Base-by-base conservation (phyloP, 2,797 vertebrate species). In the Helicolenus hilgendorfi region DNA sequence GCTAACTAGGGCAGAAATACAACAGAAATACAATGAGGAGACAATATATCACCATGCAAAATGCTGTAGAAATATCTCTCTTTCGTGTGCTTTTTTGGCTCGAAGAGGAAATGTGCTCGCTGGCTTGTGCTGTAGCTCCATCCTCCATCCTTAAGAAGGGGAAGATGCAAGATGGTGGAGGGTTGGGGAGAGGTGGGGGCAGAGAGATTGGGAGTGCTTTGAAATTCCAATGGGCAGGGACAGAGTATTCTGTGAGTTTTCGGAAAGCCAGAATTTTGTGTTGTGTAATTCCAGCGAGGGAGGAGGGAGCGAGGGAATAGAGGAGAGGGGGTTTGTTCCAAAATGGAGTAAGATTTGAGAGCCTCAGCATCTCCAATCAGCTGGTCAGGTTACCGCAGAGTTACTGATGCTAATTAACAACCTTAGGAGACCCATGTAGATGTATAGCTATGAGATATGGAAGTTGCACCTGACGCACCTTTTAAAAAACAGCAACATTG, bases 171-270 rank as follows among this genome's bases (percentile, higher is more conserved):
- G 84, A 79, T 74, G 80, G 81, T 65, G 65, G 33, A 55, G 73
- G 65, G 3, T 3, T 58, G 55, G 31, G 56, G 49, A 55, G 49
- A 29, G 29, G 31, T 1, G 31, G 65, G 38, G 7, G 56, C 7
- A 22, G 77, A 71, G 74, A 79, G 45, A 76, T 79, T 79, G 80
- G 72, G 72, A 72, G 55, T 31, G 49, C 81, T 87, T 93, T 94
- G 85, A 94, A 92, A 92, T 91, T 91, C 88, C 87, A 80, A 72
- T 74, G 74, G 84, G 84, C 56, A 76, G 33, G 11, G 55, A 80
- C 82, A 74, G 81, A 84, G 53, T 26, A 86, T 75, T 77, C 55
- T 64, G 73, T 77, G 68, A 79, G 9, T 87, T 90, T 87, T 89
- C 11, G 14, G 24, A 76, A 83, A 93, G 78, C 26, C 70, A 84